phyloP scores from a whole-genome alignment of 2,113 vertebrate genomes.

The Melanocharis versteri region DNA sequence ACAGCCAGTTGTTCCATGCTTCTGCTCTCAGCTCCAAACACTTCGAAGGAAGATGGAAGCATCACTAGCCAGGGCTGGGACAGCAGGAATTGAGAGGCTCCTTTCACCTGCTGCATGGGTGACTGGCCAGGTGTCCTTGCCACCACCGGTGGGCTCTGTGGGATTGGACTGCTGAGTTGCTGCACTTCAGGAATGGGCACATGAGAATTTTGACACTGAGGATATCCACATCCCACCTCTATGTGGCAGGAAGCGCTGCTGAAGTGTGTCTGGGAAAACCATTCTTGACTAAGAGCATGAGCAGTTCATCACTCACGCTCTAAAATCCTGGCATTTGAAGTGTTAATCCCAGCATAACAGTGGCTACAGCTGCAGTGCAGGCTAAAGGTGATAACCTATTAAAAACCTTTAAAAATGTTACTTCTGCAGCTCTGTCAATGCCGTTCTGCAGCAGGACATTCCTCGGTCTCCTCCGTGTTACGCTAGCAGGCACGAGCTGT shows the following conservation, averaged over 20 bases:
- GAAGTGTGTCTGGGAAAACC: not conserved
- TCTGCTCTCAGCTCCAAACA: not conserved
- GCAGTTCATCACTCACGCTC: not conserved
- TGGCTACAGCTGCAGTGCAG: not conserved
- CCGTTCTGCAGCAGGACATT: not conserved
- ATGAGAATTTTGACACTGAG: accelerated
- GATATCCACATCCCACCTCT: not conserved
- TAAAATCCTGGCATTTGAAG: not conserved
- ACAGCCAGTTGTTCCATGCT: accelerated
- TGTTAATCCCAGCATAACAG: not conserved
- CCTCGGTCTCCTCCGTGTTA: accelerated
- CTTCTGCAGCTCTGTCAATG: not conserved
- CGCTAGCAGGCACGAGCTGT: not conserved
- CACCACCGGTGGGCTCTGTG: not conserved
- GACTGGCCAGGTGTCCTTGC: not conserved
- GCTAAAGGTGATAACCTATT: not conserved
- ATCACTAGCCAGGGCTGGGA: not conserved
- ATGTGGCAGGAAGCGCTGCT: not conserved
- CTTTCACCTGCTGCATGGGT: not conserved
- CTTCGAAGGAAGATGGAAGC: not conserved
- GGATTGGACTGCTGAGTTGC: accelerated
- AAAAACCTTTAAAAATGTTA: not conserved
- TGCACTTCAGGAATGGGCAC: not conserved
- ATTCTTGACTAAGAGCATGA: not conserved
- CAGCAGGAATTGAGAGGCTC: not conserved